These are phyloP conservation scores for Spicauda simplicius DNA, from an alignment of 2,888 invertebrate genomes.

Conservation along the genomic window DNA sequence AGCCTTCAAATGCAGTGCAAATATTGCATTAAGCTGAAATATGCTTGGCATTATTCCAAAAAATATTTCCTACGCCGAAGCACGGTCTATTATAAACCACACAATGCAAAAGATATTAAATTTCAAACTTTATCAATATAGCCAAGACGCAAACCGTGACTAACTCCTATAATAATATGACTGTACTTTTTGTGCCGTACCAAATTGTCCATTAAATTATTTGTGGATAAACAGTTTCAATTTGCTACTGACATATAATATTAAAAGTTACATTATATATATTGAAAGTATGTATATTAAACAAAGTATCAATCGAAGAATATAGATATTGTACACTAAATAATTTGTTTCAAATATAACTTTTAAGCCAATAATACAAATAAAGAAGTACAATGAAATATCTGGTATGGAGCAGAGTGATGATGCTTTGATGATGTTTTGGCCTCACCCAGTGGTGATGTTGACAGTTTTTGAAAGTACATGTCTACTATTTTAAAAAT, in stretches of 20 bases:
- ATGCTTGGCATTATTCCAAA: neutral
- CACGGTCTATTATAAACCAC: neutral
- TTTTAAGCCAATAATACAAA: too few species aligned
- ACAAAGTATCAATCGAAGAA: too few species aligned
- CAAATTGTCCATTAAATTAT: constrained; percentile 1
- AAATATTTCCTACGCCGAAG: neutral
- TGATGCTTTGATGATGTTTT: too few species aligned
- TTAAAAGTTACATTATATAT: neutral
- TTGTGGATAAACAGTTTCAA: constrained; percentile 2
- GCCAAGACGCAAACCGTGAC: neutral
- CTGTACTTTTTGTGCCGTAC: neutral
- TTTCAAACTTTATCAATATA: constrained; percentile 1
- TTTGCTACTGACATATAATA: neutral
- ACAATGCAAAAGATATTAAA: neutral
- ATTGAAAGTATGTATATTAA: neutral
- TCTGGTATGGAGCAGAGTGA: too few species aligned
- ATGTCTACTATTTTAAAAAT: too few species aligned
- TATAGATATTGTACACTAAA: too few species aligned
- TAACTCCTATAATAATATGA: neutral
- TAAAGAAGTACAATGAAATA: too few species aligned
- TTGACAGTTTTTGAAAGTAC: too few species aligned
- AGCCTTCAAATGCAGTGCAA: too few species aligned
- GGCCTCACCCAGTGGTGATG: too few species aligned
- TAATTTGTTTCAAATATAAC: too few species aligned
- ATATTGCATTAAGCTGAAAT: too few species aligned